Percentiles rank a stretch among this genome's conserved stretches.
Evolutionary conservation across 2,888 invertebrate species (phyloP).

Genomic region (Hylaea fasciaria): DNA sequence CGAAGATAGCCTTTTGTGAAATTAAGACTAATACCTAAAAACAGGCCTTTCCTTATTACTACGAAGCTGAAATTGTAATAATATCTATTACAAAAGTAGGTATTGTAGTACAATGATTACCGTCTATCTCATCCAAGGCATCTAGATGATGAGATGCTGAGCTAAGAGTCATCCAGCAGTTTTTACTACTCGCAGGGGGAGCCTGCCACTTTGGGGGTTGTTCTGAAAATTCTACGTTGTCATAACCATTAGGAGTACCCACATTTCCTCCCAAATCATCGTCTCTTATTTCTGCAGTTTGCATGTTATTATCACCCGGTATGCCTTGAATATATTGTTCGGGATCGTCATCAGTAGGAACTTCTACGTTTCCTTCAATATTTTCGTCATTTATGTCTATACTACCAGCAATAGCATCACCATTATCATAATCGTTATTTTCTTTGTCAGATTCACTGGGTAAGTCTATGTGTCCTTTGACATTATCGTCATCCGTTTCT

Average conservation of each 20-base stretch:
- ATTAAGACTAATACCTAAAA: too few species aligned
- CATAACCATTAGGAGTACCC: not conserved
- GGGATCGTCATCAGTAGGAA: constrained; percentile 3
- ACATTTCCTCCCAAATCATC: not conserved
- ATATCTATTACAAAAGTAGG: not conserved
- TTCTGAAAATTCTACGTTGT: too few species aligned
- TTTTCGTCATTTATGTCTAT: constrained; percentile 10
- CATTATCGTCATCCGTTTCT: constrained; percentile 2
- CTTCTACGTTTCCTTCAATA: constrained; percentile 11
- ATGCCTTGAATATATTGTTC: not conserved
- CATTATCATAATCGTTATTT: not conserved
- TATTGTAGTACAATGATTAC: constrained; percentile 44
- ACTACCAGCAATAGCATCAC: not conserved
- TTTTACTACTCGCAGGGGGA: not conserved
- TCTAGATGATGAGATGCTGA: constrained; percentile 45
- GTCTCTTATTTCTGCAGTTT: not conserved
- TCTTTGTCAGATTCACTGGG: not conserved
- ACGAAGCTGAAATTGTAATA: not conserved
- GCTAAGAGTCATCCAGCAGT: constrained; percentile 60
- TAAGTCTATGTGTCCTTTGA: constrained; percentile 5
- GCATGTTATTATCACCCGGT: not conserved
- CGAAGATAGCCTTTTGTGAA: too few species aligned
- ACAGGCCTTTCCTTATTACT: too few species aligned
- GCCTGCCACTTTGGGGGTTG: not conserved
- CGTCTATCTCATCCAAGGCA: constrained; percentile 56